These are phyloP conservation scores for Sorex araneus DNA, from an alignment of 2,113 vertebrate genomes.

Conservation along the genomic window DNA sequence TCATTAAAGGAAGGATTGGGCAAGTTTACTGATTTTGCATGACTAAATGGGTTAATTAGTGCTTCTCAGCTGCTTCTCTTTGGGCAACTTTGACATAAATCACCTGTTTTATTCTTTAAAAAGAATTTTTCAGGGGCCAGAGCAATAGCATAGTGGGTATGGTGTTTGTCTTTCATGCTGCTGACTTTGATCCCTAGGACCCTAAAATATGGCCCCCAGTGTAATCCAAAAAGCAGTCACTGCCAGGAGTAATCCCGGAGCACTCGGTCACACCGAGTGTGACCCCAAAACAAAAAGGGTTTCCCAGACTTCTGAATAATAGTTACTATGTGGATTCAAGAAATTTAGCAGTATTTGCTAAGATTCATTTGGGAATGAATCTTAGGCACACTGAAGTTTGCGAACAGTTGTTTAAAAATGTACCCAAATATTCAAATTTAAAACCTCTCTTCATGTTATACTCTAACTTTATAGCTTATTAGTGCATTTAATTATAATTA, in stretches of 20 bases:
- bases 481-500: slow-evolving; percentile 13
- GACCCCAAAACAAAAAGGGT: no score
- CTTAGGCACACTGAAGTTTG: slow-evolving; percentile 9
- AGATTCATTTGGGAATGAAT: slow-evolving; percentile 32
- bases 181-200: no score
- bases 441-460: slow-evolving; percentile 3
- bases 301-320: not conserved
- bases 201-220: no score
- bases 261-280: no score
- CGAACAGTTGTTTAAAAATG: slow-evolving; percentile 33
- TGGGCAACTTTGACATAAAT: not conserved
- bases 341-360: slow-evolving; percentile 33
- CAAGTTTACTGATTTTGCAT: slow-evolving; percentile 53
- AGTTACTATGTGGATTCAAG: slow-evolving; percentile 17
- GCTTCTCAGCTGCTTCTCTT: slow-evolving; percentile 33
- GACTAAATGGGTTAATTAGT: not conserved
- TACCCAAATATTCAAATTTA: not conserved
- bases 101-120: slow-evolving; percentile 13
- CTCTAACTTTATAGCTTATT: slow-evolving; percentile 12
- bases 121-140: not conserved
- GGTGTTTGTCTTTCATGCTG: no score
- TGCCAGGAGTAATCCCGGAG: no score
- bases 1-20: slow-evolving; percentile 33
- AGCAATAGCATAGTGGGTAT: no score
- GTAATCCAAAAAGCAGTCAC: no score